Base-by-base conservation (phyloP, 2,113 vertebrate species). In the Phasianus colchicus region DNA sequence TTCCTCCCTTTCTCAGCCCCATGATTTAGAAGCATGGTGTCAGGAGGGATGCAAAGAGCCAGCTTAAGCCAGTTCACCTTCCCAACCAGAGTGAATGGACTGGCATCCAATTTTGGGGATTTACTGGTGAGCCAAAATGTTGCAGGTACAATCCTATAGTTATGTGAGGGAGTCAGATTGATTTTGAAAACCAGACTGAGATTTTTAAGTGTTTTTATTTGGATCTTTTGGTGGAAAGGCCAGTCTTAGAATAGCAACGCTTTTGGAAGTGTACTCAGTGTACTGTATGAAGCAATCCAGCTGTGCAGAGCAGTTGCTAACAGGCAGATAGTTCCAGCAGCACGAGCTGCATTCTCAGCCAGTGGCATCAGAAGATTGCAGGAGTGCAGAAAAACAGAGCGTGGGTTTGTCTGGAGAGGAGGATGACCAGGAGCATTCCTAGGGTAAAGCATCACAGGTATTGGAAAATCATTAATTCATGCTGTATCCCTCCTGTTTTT, bases 301-400 rank as follows among this genome's bases (percentile, higher is more conserved):
- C 88, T 55, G 13, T 34, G 52, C 89, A 18, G 70, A 89, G 69
- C 79, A 73, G 67, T 79, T 89, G 91, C 93, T 87, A 38, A 20
- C 79, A 25, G n/a, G 65, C 54, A 47, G 76, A 17, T 48, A 52
- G 90, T 90, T 77, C 29, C 81, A 88, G 92, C 54, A 73, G 47
- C 36, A 48, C 45, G 16, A 66, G 70, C 89, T 85, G 83, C 73
- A 15, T 73, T 32, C 87, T 65, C 81, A 72, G 54, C 64, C 64
- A 45, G 74, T 83, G 86, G 72, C 90, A n/a, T 71, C 82, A 83
- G 85, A 89, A 80, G 40, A 71, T 74, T 70, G 27, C 54, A 54
- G 43, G 77, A 69, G 18, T 6, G 22, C 14, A 5, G 81, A 47
- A 72, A 73, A 52, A 38, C 29, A 13, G 1, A 80, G 52, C 65